These are phyloP conservation scores for Tretioscincus oriximinensis DNA, from an alignment of 2,113 vertebrate species.

Conservation along the genomic window DNA sequence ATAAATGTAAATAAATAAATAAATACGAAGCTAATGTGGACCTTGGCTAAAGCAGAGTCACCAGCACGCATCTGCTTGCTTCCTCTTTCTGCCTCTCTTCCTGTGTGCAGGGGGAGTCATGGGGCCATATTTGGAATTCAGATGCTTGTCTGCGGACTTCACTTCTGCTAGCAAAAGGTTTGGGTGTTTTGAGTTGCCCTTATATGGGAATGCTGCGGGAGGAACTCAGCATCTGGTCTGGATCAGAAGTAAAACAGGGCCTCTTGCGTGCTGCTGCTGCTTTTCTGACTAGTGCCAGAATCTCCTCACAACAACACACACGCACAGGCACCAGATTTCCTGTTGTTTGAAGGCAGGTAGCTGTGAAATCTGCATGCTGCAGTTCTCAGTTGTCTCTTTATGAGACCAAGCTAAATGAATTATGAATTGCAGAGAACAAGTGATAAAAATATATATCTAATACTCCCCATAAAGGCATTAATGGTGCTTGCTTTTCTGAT, in stretches of 20 bases:
- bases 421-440: background rate
- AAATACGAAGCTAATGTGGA: no score
- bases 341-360: background rate
- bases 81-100: slow-evolving; percentile 1
- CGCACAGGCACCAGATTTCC: no score
- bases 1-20: no score
- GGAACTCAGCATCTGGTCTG: slow-evolving; percentile 31
- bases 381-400: slow-evolving; percentile 21
- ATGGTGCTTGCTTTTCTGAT: slow-evolving; percentile 7
- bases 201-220: slow-evolving; percentile 62
- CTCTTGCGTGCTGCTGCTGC: slow-evolving; percentile 21
- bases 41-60: no score
- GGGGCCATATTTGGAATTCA: slow-evolving; percentile 80
- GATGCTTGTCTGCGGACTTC: slow-evolving; percentile 48
- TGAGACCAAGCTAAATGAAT: slow-evolving; percentile 3
- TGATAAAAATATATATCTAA: background rate
- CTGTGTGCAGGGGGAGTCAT: background rate
- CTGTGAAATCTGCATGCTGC: background rate
- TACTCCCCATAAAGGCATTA: background rate
- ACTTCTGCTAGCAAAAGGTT: slow-evolving; percentile 15
- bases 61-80: background rate
- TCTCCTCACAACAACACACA: no score
- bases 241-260: slow-evolving; percentile 32
- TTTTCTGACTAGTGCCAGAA: background rate
- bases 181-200: slow-evolving; percentile 41